Percentiles rank a stretch among this genome's conserved stretches.
Conservation (phyloP, 2,888 invertebrate species). For the Rhorus exstirpatorius region DNA sequence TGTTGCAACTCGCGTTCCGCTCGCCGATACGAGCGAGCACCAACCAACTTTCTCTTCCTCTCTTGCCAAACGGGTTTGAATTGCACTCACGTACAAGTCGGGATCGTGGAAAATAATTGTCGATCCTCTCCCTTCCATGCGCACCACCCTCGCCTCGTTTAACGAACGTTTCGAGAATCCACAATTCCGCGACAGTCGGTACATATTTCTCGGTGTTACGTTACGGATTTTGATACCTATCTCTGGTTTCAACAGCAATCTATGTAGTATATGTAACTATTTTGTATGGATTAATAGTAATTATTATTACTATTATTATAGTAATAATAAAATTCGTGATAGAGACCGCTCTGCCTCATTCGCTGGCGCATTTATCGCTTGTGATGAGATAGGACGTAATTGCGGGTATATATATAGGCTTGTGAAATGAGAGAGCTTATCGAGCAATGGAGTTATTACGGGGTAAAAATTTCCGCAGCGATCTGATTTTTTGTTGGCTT, state of each 20-base stretch:
- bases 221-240: slow-evolving; percentile 39
- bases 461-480: too few relatives aligned
- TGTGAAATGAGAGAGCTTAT: too few relatives aligned
- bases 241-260: slow-evolving; percentile 34
- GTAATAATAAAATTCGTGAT: too few relatives aligned
- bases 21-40: slow-evolving; percentile 23
- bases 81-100: slow-evolving; percentile 68
- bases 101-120: slow-evolving; percentile 70
- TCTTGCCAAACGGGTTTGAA: slow-evolving; percentile 47
- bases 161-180: slow-evolving; percentile 64
- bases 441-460: too few relatives aligned
- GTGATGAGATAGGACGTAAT: too few relatives aligned
- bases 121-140: slow-evolving; percentile 53
- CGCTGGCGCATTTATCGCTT: too few relatives aligned
- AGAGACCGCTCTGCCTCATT: too few relatives aligned
- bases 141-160: slow-evolving; percentile 56
- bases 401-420: too few relatives aligned
- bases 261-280: not conserved
- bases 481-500: too few relatives aligned
- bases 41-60: slow-evolving; percentile 51
- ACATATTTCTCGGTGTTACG: slow-evolving; percentile 50
- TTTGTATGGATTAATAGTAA: too few relatives aligned
- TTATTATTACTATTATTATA: too few relatives aligned
- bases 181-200: slow-evolving; percentile 52
- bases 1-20: slow-evolving; percentile 46